Evolutionary conservation across 2,797 vertebrate genomes (phyloP), one percentile per base, ranked within the genome.

Genomic region (Nasua narica): DNA sequence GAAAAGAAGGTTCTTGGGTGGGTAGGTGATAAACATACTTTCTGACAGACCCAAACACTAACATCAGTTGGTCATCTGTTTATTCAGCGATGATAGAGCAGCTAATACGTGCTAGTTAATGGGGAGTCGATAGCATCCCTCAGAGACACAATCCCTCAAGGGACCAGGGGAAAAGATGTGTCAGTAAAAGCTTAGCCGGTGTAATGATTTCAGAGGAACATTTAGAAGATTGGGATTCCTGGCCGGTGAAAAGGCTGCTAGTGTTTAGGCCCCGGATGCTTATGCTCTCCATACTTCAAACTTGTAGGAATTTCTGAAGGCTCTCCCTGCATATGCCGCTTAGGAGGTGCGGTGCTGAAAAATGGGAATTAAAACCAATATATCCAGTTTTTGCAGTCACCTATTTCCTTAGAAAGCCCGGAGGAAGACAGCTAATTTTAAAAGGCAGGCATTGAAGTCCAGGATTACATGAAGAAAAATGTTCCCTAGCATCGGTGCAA

Each of bases 391-490:
- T 70, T 40, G 8, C 46, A 92, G 90, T 96, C 65, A 92, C 85
- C 85, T 90, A 15, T 77, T 93, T 95, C 95, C 74, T 95, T 93
- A 91, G 81, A 87, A 95, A 96, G 65, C 35, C 87, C 69, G 72
- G 46, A 74, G 89, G 50, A 92, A 93, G 90, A 77, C 25, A 95
- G 91, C 78, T 88, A 86, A 91, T 96, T 97, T 96, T 89, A 89
- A 92, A 96, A 95, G 16, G 32, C 56, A 78, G 91, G 84, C 10
- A 32, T 5, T 37, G 23, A 81, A 95, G 89, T 88, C 62, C 23
- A 21, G 58, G 25, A 85, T 27, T 84, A 32, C 19, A 69, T 18
- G 60, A 87, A 79, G 72, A 96, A 90, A 96, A 91, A 87, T 6
- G 91, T 93, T 76, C 84, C 87, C 32, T 74, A 91, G 48, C 40